Evolutionary conservation across 2,888 invertebrate genomes (phyloP), one percentile per base, ranked within the genome.

Genomic region (Platynereis dumerilii): DNA sequence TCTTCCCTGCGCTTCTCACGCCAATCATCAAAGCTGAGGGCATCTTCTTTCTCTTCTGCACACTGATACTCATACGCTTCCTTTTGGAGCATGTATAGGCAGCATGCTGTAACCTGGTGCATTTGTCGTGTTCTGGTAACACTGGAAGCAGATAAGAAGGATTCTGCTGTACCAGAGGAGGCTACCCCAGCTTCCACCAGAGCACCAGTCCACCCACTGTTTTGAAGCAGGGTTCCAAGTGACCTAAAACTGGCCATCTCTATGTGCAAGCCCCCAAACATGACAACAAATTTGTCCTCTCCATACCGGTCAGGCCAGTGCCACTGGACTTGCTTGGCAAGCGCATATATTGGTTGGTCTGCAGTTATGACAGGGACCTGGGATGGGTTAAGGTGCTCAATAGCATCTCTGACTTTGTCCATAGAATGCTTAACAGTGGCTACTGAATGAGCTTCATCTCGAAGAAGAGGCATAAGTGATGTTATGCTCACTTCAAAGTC

Each of bases 261-360:
- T n/a, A n/a, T n/a, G n/a, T n/a, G n/a, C n/a, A n/a, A n/a, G n/a
- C n/a, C n/a, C n/a, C n/a, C n/a, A n/a, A n/a, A n/a, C n/a, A n/a
- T n/a, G n/a, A n/a, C n/a, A n/a, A n/a, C n/a, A n/a, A n/a, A n/a
- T n/a, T n/a, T n/a, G n/a, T n/a, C n/a, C n/a, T n/a, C n/a, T n/a
- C n/a, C n/a, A n/a, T 45, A 70, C n/a, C 24, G 20, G 1, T 77
- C 67, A 12, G 75, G 77, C 67, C 70, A 76, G 7, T 67, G 57
- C 76, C 77, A 77, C 67, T 79, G 78, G 0, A 76, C 67, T 39
- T 74, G 69, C 48, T 78, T 80, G n/a, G 71, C 73, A 7, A 77
- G 10, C 15, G 76, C 72, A 66, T 66, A 77, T 0, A 79, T 29
- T 29, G 74, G 77, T 65, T 74, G 72, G 64, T 78, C 78, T 15